Base-by-base conservation (phyloP, 2,113 vertebrate genomes). In the Morone saxatilis region DNA sequence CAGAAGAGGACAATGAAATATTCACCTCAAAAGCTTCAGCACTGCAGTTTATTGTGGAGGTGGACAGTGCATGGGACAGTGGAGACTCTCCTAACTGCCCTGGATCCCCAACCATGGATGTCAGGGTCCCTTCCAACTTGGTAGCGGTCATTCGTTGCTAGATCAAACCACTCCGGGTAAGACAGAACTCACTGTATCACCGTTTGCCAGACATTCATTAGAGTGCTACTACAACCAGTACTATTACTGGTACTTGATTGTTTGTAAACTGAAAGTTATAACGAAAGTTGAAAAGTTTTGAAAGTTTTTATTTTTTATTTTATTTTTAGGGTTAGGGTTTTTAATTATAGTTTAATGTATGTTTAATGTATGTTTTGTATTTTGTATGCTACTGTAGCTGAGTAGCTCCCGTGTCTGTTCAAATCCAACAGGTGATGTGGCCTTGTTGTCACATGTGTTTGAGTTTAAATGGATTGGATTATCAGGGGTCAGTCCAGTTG, bases 81-180 rank as follows among this genome's bases (percentile, higher is more conserved):
- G 87, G 71, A 2, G 96, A 97, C 1, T 71, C 91, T 16, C 91
- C 92, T 0, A 93, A 74, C 17, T 95, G 94, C 81, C 95, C 96
- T 0, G 92, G 93, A 14, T 96, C 96, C 14, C 95, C 95, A 45
- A 94, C 95, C 12, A 83, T 93, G 75, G 94, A 96, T 61, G 95
- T 96, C 89, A 94, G 94, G 90, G 96, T 97, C 84, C 96, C 96
- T 9, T 95, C 95, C 36, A 95, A 94, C 91, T 93, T 97, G 88
- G 94, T 95, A 14, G 95, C 94, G 0, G 93, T 97, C 69, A 95
- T 97, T 72, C 94, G 95, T 17, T 95, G 95, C 84, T 96, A 97
- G 92, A 95, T 97, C 72, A 96, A 96, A 90, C 96, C 96, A 81
- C 94, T 97, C 25, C 94, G 96, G 94, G 94, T 96, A 92, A 86